Conservation (phyloP, 2,888 invertebrate species). For the Agriopis aurantiaria region DNA sequence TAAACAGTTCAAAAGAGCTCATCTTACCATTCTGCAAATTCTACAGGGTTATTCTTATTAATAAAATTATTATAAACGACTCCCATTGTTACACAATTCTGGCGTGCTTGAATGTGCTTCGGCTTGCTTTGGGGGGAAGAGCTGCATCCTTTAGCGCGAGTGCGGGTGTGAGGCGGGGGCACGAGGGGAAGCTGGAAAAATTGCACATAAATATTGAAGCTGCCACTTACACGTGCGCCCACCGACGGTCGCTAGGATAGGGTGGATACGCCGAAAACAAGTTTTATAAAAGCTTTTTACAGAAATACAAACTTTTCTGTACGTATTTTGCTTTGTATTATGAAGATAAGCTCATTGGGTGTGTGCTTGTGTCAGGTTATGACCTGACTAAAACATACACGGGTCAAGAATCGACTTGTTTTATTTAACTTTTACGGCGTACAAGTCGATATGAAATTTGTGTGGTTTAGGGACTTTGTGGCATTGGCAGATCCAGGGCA, state of each 20-base stretch:
- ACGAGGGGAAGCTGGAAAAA: slow-evolving; percentile 78
- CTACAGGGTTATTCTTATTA: slow-evolving; percentile 49
- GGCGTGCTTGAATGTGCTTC: slow-evolving; percentile 49
- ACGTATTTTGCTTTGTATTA: neutral
- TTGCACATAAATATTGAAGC: slow-evolving; percentile 87
- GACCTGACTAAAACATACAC: no score
- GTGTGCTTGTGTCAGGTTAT: no score
- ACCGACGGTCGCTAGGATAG: slow-evolving; percentile 56
- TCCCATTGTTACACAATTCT: slow-evolving; percentile 79
- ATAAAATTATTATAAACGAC: slow-evolving; percentile 72
- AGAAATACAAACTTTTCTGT: slow-evolving; percentile 2
- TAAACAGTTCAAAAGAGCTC: slow-evolving; percentile 1
- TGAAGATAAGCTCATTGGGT: no score
- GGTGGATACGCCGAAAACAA: slow-evolving; percentile 56
- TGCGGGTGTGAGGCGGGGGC: slow-evolving; percentile 51
- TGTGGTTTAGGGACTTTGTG: no score
- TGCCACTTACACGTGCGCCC: slow-evolving; percentile 87
- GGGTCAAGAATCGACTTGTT: no score
- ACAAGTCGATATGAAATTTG: no score
- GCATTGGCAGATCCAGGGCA: no score
- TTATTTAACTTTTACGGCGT: no score
- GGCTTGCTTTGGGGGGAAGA: slow-evolving; percentile 13
- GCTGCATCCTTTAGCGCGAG: slow-evolving; percentile 82
- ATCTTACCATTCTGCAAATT: slow-evolving; percentile 16
- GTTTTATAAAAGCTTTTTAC: no score